Base-by-base conservation (phyloP, 1,140 invertebrate species). In the Lepidurus couesii region DNA sequence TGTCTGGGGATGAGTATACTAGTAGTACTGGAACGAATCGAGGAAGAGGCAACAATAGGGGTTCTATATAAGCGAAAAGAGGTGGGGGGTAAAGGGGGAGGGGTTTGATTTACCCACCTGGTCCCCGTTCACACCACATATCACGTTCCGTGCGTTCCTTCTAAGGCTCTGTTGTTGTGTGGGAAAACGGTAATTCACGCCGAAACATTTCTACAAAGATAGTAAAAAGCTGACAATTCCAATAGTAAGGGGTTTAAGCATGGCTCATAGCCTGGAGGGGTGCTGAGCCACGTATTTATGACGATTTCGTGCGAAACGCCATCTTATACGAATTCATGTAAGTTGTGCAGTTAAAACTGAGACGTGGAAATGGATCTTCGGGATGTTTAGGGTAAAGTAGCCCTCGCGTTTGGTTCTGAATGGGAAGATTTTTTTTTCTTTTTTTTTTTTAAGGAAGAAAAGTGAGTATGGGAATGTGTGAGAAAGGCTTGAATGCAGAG, bases 91-190 rank as follows among this genome's bases (percentile, higher is more conserved):
- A 65, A 53, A 65, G 21, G n/a, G 53, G 6, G 53, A 65, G 53
- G 53, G n/a, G 16, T 65, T 65, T n/a, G 53, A 65, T 65, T 65
- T 65, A 65, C 53, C 53, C 53, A 65, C 16, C 53, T 65, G 53
- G 53, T 65, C 53, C 53, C 13, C 53, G 53, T 65, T 65, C 53
- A 65, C 53, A 65, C 53, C 53, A 65, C 53, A 65, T 65, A 65
- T 65, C 53, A 65, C 53, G 53, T 65, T 65, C 1, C 53, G 53
- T 65, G 53, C 53, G 53, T 65, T 11, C 9, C 53, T 13, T 13
- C 16, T 65, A 65, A 65, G 21, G 53, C 53, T 65, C 53, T 16
- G 45, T 65, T 65, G 53, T 10, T 34, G 34, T 34, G 34, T 65
- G 53, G 53, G 53, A 65, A 65, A 21, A 65, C 53, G 16, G 53